Conservation (phyloP, 1,140 invertebrate species). For the Dufourea novaeangliae region DNA sequence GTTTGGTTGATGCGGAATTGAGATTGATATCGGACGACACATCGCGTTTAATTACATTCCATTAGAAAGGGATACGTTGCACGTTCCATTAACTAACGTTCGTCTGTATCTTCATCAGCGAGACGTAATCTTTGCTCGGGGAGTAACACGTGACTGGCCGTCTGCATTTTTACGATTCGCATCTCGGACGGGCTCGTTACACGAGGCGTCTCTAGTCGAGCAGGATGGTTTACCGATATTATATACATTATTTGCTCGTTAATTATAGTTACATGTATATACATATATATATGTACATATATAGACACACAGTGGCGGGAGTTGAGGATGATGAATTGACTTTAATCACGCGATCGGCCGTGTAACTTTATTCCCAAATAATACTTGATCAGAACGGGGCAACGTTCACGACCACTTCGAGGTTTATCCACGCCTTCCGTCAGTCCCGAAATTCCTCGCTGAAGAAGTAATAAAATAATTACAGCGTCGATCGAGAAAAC, state of each 20-base stretch:
- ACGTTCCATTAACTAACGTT: conserved; percentile 1
- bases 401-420: conserved; percentile 4
- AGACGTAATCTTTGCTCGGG: background rate
- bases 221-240: background rate
- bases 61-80: background rate
- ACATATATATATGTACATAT: background rate
- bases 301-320: conserved; percentile 8
- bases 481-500: background rate
- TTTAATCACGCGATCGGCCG: conserved; percentile 43
- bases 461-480: background rate
- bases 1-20: background rate
- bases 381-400: background rate
- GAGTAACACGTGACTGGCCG: background rate
- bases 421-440: background rate
- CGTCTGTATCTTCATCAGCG: background rate
- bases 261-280: background rate
- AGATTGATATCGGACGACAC: conserved; percentile 9
- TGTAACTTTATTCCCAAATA: conserved; percentile 31
- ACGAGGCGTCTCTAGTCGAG: background rate
- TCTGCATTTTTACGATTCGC: background rate
- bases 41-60: conserved; percentile 6
- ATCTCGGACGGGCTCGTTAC: background rate
- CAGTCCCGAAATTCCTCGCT: background rate
- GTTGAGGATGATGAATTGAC: conserved; percentile 34
- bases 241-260: background rate